Evolutionary conservation across 2,113 vertebrate genomes (phyloP), one percentile per base, ranked within the genome.

Genomic region (Sminthopsis crassicaudata): DNA sequence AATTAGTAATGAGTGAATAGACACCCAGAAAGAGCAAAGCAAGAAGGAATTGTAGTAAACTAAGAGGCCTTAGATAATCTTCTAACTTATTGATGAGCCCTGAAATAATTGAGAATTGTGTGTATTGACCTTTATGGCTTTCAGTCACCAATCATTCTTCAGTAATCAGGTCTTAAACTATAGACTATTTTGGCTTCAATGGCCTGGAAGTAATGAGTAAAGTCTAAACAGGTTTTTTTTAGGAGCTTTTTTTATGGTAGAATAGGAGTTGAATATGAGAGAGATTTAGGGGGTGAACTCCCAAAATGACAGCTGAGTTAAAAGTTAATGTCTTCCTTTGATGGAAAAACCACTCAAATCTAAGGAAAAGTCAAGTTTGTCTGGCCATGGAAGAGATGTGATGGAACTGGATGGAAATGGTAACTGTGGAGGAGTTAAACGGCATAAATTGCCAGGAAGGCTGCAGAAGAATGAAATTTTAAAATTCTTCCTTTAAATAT

Each of bases 171-270:
- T 27, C 93, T 95, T 94, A 89, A 55, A 76, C 26, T 93, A 42
- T 27, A 91, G 42, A 42, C 46, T 91, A 5, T 93, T 76, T 93
- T 95, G 7, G 57, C 16, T 67, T 95, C 30, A n/a, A 24, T 91
- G 36, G 91, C 42, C 12, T 92, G 26, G 36, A 93, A 96, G 46
- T 96, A 96, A 89, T 46, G 36, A 92, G 11, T 91, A 92, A 54
- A 92, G 7, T 30, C 93, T 89, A 91, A 95, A 89, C 51, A 92
- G 94, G 46, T 88, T 92, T 48, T 92, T 48, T 7, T 95, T 91
- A 91, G 4, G 1, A n/a, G n/a, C 22, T 93, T 93, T 89, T 26
- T 93, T 54, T 93, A 76, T 95, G 0, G 42, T 67, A 93, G 46
- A 94, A 88, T 89, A 91, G n/a, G n/a, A 91, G 91, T 92, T 8